phyloP scores from a whole-genome alignment of 2,888 invertebrate species.

The Prosopocoilus inquinatus region DNA sequence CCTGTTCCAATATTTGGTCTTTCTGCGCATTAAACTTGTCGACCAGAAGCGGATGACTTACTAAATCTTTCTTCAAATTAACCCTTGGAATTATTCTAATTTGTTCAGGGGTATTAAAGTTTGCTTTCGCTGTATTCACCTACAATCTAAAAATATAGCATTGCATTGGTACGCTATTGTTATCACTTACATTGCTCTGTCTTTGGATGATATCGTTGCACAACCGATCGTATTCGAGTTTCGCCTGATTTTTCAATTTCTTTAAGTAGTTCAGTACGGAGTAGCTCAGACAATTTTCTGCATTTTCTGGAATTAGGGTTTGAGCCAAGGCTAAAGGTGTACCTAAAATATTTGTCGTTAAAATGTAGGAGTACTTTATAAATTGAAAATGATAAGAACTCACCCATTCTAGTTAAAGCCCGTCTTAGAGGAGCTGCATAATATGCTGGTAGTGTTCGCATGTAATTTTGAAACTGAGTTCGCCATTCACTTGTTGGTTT shows the following conservation, averaged over 20 bases:
- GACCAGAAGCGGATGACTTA: constrained; percentile 76
- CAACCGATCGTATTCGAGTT: constrained; percentile 84
- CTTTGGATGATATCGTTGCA: constrained; percentile 77
- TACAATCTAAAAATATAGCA: neutral
- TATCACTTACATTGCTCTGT: constrained; percentile 46
- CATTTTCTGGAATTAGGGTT: constrained; percentile 85
- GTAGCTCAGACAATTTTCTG: constrained; percentile 90
- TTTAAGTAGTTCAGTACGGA: constrained; percentile 93
- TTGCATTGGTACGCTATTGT: neutral
- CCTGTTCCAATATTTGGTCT: constrained; percentile 84
- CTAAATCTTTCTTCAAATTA: constrained; percentile 71
- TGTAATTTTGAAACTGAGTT: constrained; percentile 88
- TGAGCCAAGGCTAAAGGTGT: constrained; percentile 79
- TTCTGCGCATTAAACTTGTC: constrained; percentile 80
- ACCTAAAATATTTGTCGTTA: constrained; percentile 26
- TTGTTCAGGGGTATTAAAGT: constrained; percentile 45
- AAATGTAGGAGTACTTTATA: neutral
- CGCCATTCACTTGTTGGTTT: constrained; percentile 93
- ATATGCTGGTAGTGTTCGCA: constrained; percentile 95
- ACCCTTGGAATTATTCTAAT: constrained; percentile 55
- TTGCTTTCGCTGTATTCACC: constrained; percentile 14
- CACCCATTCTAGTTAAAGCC: constrained; percentile 86
- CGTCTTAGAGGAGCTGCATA: constrained; percentile 86
- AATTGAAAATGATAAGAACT: neutral
- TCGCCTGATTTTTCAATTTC: constrained; percentile 91